These are phyloP conservation scores for Mastigias papua DNA, from an alignment of 30 jellyfish, hydroid and myxozoan genomes.

Conservation along the genomic window DNA sequence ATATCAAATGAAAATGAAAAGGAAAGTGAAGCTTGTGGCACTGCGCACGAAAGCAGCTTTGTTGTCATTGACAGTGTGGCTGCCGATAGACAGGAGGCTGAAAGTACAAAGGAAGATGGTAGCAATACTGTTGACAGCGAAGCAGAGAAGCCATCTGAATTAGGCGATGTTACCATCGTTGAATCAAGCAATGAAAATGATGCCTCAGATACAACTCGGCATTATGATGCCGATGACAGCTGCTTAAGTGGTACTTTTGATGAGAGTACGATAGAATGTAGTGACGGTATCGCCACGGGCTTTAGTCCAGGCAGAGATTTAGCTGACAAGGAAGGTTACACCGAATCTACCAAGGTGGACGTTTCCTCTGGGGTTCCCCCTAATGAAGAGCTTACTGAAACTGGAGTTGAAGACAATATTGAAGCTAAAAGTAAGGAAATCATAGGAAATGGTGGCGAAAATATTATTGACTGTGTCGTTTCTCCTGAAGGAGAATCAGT, in stretches of 20 bases:
- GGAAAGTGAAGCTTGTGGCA: constrained; percentile 1
- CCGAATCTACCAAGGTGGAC: neutral
- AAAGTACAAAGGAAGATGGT: neutral
- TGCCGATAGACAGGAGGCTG: neutral
- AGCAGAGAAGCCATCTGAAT: neutral
- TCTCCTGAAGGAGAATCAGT: neutral
- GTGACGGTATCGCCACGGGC: neutral
- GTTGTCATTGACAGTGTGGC: constrained; percentile 16
- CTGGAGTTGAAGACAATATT: neutral
- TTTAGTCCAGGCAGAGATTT: neutral
- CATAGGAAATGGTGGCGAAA: neutral
- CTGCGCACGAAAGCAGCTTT: neutral
- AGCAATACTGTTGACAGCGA: neutral
- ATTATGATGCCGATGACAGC: constrained; percentile 25
- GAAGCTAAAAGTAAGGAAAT: neutral
- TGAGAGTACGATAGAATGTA: constrained; percentile 14
- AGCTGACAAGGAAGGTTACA: neutral
- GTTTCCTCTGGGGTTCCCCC: neutral
- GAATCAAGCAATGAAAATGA: neutral
- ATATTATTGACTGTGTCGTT: neutral
- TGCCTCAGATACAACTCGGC: neutral
- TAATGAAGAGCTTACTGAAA: neutral
- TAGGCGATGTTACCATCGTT: neutral
- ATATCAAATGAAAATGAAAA: neutral
- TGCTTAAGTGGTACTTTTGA: constrained; percentile 32